Evolutionary conservation across 2,113 vertebrate genomes (phyloP).

Genomic region (Anolis sagrei): DNA sequence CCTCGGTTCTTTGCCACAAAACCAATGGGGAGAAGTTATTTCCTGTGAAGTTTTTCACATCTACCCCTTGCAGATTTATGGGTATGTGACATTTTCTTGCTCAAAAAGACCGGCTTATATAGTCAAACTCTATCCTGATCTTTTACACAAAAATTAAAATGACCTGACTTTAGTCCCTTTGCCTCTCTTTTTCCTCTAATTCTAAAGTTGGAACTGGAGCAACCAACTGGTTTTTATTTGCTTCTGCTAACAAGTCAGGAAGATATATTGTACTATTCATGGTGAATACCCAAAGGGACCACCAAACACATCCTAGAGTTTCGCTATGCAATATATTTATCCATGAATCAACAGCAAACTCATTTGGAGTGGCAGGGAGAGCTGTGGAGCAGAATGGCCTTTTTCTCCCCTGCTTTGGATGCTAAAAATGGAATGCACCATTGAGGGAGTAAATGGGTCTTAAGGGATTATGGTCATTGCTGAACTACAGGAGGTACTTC

Average conservation of each 20-base stretch:
- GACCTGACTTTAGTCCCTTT: background rate
- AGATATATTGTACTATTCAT: slow-evolving; percentile 21
- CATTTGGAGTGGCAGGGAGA: background rate
- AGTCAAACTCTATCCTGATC: background rate
- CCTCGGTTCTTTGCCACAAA: background rate
- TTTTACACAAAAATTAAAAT: slow-evolving; percentile 5
- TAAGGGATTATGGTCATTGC: background rate
- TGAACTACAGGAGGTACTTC: background rate
- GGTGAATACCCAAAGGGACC: background rate
- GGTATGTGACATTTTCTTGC: background rate
- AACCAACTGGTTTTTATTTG: slow-evolving; percentile 4
- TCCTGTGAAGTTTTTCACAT: too few relatives aligned
- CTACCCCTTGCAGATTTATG: too few relatives aligned
- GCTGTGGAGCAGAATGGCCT: background rate
- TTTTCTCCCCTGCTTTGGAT: background rate
- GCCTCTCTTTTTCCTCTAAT: too few relatives aligned
- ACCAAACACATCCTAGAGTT: background rate
- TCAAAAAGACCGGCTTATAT: background rate
- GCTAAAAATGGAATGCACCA: slow-evolving; percentile 19
- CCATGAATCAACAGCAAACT: slow-evolving; percentile 9
- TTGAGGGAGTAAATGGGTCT: background rate
- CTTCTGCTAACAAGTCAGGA: background rate
- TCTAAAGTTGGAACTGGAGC: background rate
- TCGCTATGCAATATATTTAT: slow-evolving; percentile 18
- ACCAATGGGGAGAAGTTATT: too few relatives aligned